Percentiles rank a stretch among this genome's conserved stretches.
phyloP scores from a whole-genome alignment of 2,113 vertebrate genomes.

The Marmota flaviventris region DNA sequence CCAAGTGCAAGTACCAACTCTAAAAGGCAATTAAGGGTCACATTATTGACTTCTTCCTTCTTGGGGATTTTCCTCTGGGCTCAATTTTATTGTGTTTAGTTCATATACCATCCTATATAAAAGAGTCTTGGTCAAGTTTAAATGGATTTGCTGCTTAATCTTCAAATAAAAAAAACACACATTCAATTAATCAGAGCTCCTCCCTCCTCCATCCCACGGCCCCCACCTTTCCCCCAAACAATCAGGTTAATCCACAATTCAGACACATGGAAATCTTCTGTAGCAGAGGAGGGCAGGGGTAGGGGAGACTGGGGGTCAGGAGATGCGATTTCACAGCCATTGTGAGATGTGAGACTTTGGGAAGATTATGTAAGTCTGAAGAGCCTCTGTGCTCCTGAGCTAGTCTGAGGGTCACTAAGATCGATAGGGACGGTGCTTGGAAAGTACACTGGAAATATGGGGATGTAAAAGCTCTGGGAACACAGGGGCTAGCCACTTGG shows the following conservation, averaged over 20 bases:
- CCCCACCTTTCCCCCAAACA: not conserved
- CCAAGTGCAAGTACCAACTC: not conserved
- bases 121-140: slow-evolving; percentile 62
- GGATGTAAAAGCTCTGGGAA: not conserved
- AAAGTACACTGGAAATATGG: not conserved
- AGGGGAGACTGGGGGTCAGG: not conserved
- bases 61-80: slow-evolving; percentile 53
- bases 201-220: not conserved
- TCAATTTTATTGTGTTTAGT: slow-evolving; percentile 72
- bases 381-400: not conserved
- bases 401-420: not conserved
- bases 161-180: slow-evolving; percentile 30
- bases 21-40: slow-evolving; percentile 66
- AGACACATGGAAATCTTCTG: not conserved
- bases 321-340: not conserved
- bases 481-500: not conserved
- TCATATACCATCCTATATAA: slow-evolving; percentile 67
- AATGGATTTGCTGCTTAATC: slow-evolving; percentile 74
- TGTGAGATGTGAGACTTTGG: not conserved
- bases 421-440: not conserved
- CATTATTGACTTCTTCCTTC: slow-evolving; percentile 63
- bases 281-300: not conserved
- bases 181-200: slow-evolving; percentile 63
- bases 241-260: not conserved
- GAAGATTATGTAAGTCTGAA: not conserved